phyloP scores from a whole-genome alignment of 2,797 vertebrate genomes.

The Sebastes trivittatus region DNA sequence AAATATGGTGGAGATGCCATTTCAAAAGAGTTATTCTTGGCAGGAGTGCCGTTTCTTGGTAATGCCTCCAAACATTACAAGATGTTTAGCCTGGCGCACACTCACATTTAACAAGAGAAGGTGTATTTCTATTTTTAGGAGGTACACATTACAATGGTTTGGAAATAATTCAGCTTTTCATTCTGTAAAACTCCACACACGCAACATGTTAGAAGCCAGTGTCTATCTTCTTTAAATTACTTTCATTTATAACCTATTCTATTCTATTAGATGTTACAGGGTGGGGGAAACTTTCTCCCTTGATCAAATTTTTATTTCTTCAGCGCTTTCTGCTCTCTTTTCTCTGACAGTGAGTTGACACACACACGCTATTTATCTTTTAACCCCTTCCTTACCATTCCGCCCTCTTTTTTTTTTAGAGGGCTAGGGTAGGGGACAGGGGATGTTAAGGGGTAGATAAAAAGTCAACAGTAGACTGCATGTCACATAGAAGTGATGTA shows the following conservation, averaged over 20 bases:
- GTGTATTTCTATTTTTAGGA: not conserved
- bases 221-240: not conserved
- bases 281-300: not conserved
- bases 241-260: not conserved
- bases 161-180: not conserved
- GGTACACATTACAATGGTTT: not conserved
- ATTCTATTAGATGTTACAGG: not conserved
- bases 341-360: too few species aligned
- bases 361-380: too few species aligned
- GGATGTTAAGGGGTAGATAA: too few species aligned
- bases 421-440: too few species aligned
- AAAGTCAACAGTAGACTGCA: too few species aligned
- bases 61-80: not conserved
- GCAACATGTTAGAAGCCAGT: not conserved
- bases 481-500: too few species aligned
- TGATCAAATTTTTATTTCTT: not conserved
- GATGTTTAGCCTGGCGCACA: not conserved
- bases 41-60: not conserved
- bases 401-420: too few species aligned
- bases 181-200: not conserved
- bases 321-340: not conserved
- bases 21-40: not conserved
- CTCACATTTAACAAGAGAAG: not conserved
- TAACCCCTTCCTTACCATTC: too few species aligned
- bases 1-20: conserved; percentile 2